phyloP scores from a whole-genome alignment of 2,797 vertebrate genomes.

The Emys orbicularis region DNA sequence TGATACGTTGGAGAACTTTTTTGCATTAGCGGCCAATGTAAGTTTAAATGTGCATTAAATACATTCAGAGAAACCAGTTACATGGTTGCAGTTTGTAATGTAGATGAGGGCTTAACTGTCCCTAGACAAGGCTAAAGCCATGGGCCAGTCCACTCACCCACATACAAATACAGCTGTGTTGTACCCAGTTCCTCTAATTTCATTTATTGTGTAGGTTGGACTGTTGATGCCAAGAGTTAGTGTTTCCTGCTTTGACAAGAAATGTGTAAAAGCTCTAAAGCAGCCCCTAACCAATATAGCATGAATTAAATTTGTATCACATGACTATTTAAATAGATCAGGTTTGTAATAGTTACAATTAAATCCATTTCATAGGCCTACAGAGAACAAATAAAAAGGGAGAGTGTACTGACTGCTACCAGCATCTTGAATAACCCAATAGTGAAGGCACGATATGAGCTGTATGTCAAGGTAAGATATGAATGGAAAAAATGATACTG shows the following conservation, averaged over 20 bases:
- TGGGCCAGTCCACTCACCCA: neutral
- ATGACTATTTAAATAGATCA: neutral
- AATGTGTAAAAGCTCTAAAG: neutral
- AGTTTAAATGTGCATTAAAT: neutral
- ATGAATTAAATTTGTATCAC: neutral
- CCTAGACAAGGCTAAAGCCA: neutral
- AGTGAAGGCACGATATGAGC: slow-evolving; percentile 87
- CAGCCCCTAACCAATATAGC: neutral
- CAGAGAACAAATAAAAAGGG: slow-evolving; percentile 90
- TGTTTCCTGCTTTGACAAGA: neutral
- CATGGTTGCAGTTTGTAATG: neutral
- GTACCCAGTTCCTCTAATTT: neutral
- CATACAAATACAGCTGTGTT: neutral
- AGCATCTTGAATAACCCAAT: slow-evolving; percentile 91
- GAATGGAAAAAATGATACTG: neutral
- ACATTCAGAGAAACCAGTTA: neutral
- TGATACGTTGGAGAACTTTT: neutral
- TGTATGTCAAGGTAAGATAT: slow-evolving; percentile 88
- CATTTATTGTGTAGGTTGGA: neutral
- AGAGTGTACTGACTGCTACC: slow-evolving; percentile 89
- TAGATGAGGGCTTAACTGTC: accelerated
- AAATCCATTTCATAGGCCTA: slow-evolving; percentile 81
- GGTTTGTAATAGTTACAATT: neutral
- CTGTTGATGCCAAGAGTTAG: neutral
- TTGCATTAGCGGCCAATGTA: neutral